Evolutionary conservation across 1,140 invertebrate species (phyloP), one percentile per base, ranked within the genome.

Genomic region (Panulirus ornatus): DNA sequence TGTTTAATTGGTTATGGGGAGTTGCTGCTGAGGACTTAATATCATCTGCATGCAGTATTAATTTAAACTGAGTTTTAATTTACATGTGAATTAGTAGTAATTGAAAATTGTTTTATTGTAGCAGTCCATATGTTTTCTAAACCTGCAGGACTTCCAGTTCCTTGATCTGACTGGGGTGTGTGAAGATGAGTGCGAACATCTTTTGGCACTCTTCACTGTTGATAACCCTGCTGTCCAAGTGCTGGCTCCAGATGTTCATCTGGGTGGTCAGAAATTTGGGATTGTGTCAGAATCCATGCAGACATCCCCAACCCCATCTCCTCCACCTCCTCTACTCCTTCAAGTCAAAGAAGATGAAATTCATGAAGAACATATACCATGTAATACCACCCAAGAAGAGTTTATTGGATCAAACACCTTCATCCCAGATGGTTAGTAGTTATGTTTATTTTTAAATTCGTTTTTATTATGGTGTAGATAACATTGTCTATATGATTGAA

Each of bases 111-210:
- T n/a, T 84, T 40, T n/a, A 6, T 44, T 14, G 6, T 75, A 30
- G 42, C 14, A n/a, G 42, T 84, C 27, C 5, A 38, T 8, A 66
- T 36, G 2, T 76, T 42, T 47, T 47, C 36, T 27, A 5, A 54
- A 58, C 14, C 11, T 84, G 9, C 63, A 89, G 88, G 88, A 71
- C 88, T 73, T 89, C 27, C 58, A 89, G 51, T 89, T 89, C 51
- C 70, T 89, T 40, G 88, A 89, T 70, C 70, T 89, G 70, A 73
- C 44, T 83, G 88, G 88, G 70, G 88, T 89, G 79, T 54, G 88
- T 75, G 79, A 89, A 40, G 79, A 83, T 73, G 88, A 83, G 22
- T 30, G 79, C 16, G 63, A 89, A 47, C 38, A 83, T 6, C 70
- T 89, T 36, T 40, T 89, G 34, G 30, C 88, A 54, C 88, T 89